Evolutionary conservation across 2,888 invertebrate genomes (phyloP).

Genomic region (Charanyca ferruginea): DNA sequence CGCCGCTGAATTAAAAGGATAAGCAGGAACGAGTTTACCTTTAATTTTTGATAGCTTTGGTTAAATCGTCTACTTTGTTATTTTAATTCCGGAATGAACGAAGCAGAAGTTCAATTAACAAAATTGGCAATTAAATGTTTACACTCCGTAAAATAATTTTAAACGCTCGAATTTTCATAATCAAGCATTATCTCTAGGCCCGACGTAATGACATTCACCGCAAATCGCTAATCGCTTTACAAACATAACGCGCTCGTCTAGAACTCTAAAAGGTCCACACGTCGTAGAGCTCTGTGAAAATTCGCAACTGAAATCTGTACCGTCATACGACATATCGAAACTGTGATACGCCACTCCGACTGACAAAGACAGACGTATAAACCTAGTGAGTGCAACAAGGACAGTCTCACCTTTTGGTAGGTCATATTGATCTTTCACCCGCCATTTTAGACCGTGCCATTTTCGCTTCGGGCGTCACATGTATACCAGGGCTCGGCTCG

Average conservation of each 20-base stretch:
- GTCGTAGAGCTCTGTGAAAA: slow-evolving; percentile 75
- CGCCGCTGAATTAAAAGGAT: slow-evolving; percentile 44
- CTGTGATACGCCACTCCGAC: slow-evolving; percentile 79
- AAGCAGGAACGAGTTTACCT: slow-evolving; percentile 47
- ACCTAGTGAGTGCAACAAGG: slow-evolving; percentile 71
- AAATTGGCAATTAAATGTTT: slow-evolving; percentile 74
- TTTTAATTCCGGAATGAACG: slow-evolving; percentile 52
- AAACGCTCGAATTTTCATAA: slow-evolving; percentile 80
- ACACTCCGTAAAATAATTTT: slow-evolving; percentile 76
- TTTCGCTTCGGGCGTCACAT: slow-evolving; percentile 88
- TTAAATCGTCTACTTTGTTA: slow-evolving; percentile 55
- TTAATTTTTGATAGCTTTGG: slow-evolving; percentile 55
- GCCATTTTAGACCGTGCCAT: slow-evolving; percentile 89
- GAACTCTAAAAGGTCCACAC: slow-evolving; percentile 76
- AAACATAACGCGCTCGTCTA: slow-evolving; percentile 74
- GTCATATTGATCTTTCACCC: slow-evolving; percentile 91
- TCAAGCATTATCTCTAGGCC: slow-evolving; percentile 82
- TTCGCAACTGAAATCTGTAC: slow-evolving; percentile 81
- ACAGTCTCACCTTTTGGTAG: slow-evolving; percentile 85
- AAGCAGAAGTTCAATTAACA: slow-evolving; percentile 72
- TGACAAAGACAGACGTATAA: slow-evolving; percentile 73
- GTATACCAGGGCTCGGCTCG: slow-evolving; percentile 77
- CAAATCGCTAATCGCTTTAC: slow-evolving; percentile 83
- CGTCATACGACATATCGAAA: slow-evolving; percentile 87
- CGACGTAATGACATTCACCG: slow-evolving; percentile 80